Conservation (phyloP, 2,888 invertebrate species). For the Pteria penguin region DNA sequence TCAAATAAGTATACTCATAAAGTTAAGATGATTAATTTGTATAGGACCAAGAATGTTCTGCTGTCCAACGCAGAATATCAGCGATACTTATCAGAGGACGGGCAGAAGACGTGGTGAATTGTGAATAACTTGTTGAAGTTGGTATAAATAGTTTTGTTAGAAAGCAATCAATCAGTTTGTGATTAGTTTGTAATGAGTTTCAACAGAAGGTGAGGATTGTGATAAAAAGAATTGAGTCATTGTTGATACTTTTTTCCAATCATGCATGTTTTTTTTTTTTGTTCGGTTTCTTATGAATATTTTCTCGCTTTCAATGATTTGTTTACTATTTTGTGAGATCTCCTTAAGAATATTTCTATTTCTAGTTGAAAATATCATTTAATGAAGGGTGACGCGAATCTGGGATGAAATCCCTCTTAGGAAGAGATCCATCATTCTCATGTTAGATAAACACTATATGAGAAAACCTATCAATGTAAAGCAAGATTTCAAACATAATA, state of each 20-base stretch:
- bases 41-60: background rate
- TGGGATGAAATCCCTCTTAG: background rate
- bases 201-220: too few species aligned
- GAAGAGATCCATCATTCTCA: background rate
- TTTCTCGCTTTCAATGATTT: background rate
- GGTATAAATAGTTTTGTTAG: too few species aligned
- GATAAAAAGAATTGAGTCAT: too few species aligned
- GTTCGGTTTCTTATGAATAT: too few species aligned
- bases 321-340: background rate
- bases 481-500: too few species aligned
- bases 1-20: too few species aligned
- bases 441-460: background rate
- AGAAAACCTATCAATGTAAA: background rate
- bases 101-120: background rate
- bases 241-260: too few species aligned
- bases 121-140: too few species aligned
- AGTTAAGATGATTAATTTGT: too few species aligned
- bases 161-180: too few species aligned
- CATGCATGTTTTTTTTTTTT: too few species aligned
- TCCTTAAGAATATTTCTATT: background rate
- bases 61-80: background rate
- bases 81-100: background rate
- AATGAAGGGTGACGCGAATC: background rate
- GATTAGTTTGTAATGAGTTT: too few species aligned
- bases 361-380: background rate